phyloP scores from a whole-genome alignment of 1,140 invertebrate genomes.

The Bombus superbus region DNA sequence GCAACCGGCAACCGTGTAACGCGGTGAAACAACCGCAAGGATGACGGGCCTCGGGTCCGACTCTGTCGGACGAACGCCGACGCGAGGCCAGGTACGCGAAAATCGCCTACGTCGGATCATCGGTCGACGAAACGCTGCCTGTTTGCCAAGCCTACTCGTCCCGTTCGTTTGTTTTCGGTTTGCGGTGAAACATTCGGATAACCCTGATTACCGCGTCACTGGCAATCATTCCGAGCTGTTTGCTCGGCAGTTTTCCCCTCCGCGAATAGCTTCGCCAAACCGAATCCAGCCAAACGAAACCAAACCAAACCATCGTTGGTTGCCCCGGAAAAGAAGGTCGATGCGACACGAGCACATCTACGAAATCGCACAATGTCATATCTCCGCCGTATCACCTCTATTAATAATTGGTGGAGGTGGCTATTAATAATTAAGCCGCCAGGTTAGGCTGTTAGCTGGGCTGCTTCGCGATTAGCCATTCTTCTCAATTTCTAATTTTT shows the following conservation, averaged over 20 bases:
- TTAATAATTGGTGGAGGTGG: no score
- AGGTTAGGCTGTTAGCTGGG: accelerated
- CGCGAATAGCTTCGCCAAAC: neutral
- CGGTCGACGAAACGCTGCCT: slow-evolving; percentile 38
- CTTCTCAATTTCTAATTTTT: no score
- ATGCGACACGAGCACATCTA: neutral
- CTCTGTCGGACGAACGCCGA: slow-evolving; percentile 1
- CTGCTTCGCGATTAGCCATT: no score
- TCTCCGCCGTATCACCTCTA: no score
- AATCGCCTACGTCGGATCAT: slow-evolving; percentile 25
- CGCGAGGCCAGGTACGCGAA: neutral
- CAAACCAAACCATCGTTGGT: neutral
- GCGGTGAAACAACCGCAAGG: slow-evolving; percentile 17
- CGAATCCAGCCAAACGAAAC: neutral
- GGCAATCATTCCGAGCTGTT: slow-evolving; percentile 52
- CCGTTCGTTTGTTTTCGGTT: slow-evolving; percentile 61
- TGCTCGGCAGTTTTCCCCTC: slow-evolving; percentile 27
- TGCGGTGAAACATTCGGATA: slow-evolving; percentile 61
- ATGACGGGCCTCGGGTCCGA: neutral
- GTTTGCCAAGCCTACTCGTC: slow-evolving; percentile 56
- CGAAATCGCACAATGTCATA: neutral
- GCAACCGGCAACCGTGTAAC: neutral
- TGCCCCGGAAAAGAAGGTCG: neutral
- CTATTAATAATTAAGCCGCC: no score
- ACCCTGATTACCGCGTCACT: slow-evolving; percentile 52